Percentiles rank a stretch among this genome's conserved stretches.
These are phyloP conservation scores for Mylabris phalerata DNA, from an alignment of 1,140 invertebrate species.

Conservation along the genomic window DNA sequence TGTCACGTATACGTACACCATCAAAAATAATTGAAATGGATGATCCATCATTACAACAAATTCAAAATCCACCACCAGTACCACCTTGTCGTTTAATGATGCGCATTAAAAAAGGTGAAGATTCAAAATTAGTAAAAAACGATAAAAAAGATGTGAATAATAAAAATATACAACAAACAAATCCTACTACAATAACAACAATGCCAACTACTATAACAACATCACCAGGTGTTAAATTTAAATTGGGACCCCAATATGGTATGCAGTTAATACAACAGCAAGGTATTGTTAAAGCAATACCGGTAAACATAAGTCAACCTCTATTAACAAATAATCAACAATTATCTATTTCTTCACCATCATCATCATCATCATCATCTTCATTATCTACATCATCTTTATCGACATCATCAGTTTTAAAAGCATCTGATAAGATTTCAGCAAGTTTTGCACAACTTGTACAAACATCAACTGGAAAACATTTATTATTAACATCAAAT, in stretches of 20 bases:
- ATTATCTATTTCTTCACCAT: constrained; percentile 16
- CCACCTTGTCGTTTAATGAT: constrained; percentile 44
- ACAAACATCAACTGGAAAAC: constrained; percentile 62
- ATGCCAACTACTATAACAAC: neutral
- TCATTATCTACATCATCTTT: constrained; percentile 38
- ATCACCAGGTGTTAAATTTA: constrained; percentile 31
- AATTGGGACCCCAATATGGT: constrained; percentile 26
- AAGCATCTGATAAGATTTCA: constrained; percentile 34
- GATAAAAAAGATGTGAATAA: constrained; percentile 5
- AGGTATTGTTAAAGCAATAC: constrained; percentile 51
- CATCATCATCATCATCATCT: constrained; percentile 43
- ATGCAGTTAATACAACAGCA: constrained; percentile 55
- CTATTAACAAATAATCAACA: constrained; percentile 31
- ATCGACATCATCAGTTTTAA: constrained; percentile 42
- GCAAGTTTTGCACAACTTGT: constrained; percentile 54
- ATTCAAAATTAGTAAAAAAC: constrained; percentile 1
- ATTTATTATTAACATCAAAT: constrained; percentile 52
- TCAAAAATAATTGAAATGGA: constrained; percentile 73
- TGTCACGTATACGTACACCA: constrained; percentile 65
- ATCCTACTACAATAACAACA: constrained; percentile 42
- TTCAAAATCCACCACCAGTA: constrained; percentile 54
- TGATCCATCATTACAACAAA: constrained; percentile 40
- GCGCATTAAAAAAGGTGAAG: constrained; percentile 27
- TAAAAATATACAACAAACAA: constrained; percentile 43
- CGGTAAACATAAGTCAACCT: constrained; percentile 41